Base-by-base conservation (phyloP, 2,113 vertebrate species). In the Callionymus lyra region DNA sequence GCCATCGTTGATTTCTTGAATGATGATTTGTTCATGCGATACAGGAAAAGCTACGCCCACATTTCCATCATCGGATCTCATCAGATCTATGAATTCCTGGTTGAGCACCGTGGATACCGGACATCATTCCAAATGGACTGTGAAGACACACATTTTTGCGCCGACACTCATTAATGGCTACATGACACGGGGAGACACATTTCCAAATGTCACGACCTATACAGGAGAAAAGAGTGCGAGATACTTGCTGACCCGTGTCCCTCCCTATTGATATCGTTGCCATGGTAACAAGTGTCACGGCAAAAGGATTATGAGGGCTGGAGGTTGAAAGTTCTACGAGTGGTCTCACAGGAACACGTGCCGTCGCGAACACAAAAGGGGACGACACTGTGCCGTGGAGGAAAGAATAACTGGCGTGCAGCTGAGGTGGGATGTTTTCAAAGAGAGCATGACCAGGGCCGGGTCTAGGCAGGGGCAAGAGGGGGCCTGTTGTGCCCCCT, bases 201-300 rank as follows among this genome's bases (percentile, higher is more conserved):
- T 56, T 56, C 31, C 38, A 60, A 68, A 82, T 65, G 71, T 72
- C 69, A 72, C 53, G 50, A 72, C 38, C 60, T 27, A 47, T 63
- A 59, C 41, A 56, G 32, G n/a, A 54, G 12, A 61, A 31, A 38
- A 62, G 18, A 39, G 44, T 52, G 27, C 34, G 54, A 62, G 35
- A 16, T 59, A 60, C 51, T 76, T 58, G 49, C 63, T 73, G 70
- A 83, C 77, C 77, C 70, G 41, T 40, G 59, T 61, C 1, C 12
- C 41, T 65, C 61, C 53, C 60, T 63, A 50, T 77, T 68, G 76
- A 71, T 72, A 63, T 31, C 17, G 84, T 86, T 84, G 60, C 74
- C 76, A 85, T 81, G 73, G 82, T 49, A 84, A 86, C 84, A 47
- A 53, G 53, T 72, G 56, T 72, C 45, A 61, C 59, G 41, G 45